These are phyloP conservation scores for Dendroctonus ponderosae DNA, from an alignment of 1,140 invertebrate species.

Conservation along the genomic window DNA sequence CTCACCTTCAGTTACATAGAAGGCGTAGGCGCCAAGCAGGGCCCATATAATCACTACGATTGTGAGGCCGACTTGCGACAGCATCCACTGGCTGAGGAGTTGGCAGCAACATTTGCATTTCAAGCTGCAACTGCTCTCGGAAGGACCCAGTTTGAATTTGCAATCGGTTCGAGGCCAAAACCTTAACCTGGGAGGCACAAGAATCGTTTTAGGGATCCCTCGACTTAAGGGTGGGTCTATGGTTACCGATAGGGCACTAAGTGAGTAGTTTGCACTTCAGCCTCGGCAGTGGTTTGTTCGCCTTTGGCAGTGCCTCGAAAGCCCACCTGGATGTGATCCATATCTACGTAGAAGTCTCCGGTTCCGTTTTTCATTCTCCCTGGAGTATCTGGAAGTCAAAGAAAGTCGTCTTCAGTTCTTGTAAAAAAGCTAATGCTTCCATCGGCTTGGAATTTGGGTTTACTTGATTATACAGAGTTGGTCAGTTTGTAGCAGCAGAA, in stretches of 20 bases:
- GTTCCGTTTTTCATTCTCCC: conserved; percentile 42
- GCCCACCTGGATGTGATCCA: conserved; percentile 47
- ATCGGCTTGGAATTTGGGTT: no score
- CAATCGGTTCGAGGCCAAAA: conserved; percentile 52
- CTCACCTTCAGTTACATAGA: conserved; percentile 59
- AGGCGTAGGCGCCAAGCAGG: conserved; percentile 57
- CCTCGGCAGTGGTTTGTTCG: conserved; percentile 17
- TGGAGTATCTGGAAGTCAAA: conserved; percentile 6
- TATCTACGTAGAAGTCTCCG: conserved; percentile 43
- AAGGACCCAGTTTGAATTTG: conserved; percentile 40
- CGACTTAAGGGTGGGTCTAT: conserved; percentile 1
- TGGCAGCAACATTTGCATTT: conserved; percentile 41
- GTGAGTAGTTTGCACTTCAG: conserved; percentile 52
- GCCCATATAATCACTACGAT: conserved; percentile 58
- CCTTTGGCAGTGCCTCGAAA: conserved; percentile 38
- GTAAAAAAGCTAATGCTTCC: no score
- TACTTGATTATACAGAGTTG: no score
- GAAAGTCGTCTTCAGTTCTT: background rate
- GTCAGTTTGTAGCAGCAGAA: no score
- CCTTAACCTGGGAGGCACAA: conserved; percentile 46
- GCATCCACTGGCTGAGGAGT: conserved; percentile 48
- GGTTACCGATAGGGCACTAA: conserved; percentile 48
- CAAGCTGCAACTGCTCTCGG: conserved; percentile 37
- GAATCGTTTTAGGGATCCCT: no score
- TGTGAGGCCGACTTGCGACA: conserved; percentile 55